Base-by-base conservation (phyloP, 2,113 vertebrate genomes). In the Pelobates fuscus region DNA sequence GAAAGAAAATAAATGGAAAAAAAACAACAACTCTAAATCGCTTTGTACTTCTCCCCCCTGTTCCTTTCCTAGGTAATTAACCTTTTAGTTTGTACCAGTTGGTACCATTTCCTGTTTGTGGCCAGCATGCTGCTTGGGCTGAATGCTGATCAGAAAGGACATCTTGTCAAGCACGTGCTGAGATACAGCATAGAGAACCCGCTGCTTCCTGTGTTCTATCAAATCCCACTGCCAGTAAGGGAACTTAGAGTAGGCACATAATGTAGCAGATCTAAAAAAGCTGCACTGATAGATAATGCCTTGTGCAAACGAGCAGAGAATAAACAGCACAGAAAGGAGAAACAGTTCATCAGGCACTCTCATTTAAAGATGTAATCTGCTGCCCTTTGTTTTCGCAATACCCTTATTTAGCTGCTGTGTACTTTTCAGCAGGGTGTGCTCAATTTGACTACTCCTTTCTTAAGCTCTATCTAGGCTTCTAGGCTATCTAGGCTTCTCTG, bases 141-240 rank as follows among this genome's bases (percentile, higher is more conserved):
- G 57, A 68, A 60, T 68, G 65, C 73, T 61, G 43, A 67, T 77
- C 64, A 68, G n/a, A 68, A 61, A 77, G 43, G 73, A 68, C 64
- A 68, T 77, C 55, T 77, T 61, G 64, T 77, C 57, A 77, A 60
- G 21, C 64, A 68, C 67, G 73, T 68, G 73, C 41, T 26, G 65
- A 68, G 73, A 37, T 60, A 44, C 18, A 43, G 26, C 63, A 32
- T 46, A 6, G 12, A 68, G 26, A 37, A 54, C 54, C 73, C 73
- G 21, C 57, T 52, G 57, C 65, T 68, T 68, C 65, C 64, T 49
- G 64, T 32, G 41, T 67, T 67, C 55, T 32, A 23, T 12, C 61
- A 65, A 25, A 37, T 44, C 61, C 60, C 58, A 12, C 58, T 75
- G 72, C 64, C 63, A 60, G 54, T 43, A 49, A 21, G 30, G 52